phyloP scores from a whole-genome alignment of 2,888 invertebrate genomes.

The Argyresthia albistria region DNA sequence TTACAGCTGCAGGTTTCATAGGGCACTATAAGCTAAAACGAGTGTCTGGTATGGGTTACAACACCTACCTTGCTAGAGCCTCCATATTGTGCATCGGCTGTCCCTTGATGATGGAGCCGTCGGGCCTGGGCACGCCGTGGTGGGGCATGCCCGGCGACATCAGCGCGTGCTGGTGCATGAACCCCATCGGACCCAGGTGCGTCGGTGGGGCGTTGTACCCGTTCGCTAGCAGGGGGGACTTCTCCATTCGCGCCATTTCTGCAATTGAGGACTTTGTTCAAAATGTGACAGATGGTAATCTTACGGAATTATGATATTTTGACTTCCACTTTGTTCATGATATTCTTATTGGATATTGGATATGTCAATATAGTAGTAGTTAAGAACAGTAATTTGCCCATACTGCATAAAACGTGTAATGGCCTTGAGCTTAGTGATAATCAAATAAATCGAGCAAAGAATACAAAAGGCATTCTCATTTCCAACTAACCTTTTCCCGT shows the following conservation, averaged over 20 bases:
- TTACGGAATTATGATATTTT: not conserved
- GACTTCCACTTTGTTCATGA: too few relatives aligned
- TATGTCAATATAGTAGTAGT: too few relatives aligned
- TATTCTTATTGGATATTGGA: too few relatives aligned
- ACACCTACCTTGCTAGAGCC: constrained; percentile 84
- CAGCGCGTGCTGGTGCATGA: constrained; percentile 93
- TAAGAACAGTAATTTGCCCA: too few relatives aligned
- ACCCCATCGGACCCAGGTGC: constrained; percentile 93
- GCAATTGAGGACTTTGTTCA: constrained; percentile 16
- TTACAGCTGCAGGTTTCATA: too few relatives aligned
- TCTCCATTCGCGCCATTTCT: constrained; percentile 92
- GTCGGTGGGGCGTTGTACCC: constrained; percentile 96
- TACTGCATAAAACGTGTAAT: too few relatives aligned
- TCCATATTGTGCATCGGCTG: constrained; percentile 92
- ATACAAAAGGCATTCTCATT: not conserved
- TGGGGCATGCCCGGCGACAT: constrained; percentile 94
- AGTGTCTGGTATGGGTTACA: too few relatives aligned
- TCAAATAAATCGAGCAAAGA: too few relatives aligned
- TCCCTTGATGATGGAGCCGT: constrained; percentile 87
- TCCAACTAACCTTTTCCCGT: not conserved
- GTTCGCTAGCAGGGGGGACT: constrained; percentile 92
- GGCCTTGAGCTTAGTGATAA: too few relatives aligned
- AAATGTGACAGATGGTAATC: not conserved
- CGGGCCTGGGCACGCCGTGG: constrained; percentile 83
- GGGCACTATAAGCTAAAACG: too few relatives aligned